phyloP scores from a whole-genome alignment of 2,888 invertebrate genomes.

The Himalopsyche anomala region DNA sequence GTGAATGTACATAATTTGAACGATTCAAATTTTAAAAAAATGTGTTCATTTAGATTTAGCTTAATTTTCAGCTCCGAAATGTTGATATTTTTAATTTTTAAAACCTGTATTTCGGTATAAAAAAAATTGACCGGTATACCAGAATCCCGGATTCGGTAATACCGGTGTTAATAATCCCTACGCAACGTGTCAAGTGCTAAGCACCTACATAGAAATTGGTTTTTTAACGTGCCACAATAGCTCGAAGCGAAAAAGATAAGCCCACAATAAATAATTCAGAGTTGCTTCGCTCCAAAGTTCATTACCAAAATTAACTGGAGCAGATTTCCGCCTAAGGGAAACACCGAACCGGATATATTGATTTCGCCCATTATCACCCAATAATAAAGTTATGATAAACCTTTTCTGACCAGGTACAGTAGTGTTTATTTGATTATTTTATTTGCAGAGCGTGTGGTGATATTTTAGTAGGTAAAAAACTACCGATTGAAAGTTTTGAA shows the following conservation, averaged over 20 bases:
- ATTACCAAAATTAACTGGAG: conserved; percentile 27
- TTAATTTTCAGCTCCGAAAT: too few relatives aligned
- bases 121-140: neutral
- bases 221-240: conserved; percentile 19
- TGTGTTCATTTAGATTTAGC: too few relatives aligned
- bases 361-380: conserved; percentile 39
- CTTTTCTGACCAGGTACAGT: neutral
- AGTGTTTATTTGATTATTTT: too few relatives aligned
- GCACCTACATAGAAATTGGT: conserved; percentile 12
- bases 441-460: too few relatives aligned
- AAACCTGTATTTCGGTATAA: too few relatives aligned
- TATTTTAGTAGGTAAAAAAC: too few relatives aligned
- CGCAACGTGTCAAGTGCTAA: neutral
- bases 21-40: too few relatives aligned
- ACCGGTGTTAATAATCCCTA: neutral
- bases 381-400: neutral
- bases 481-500: too few relatives aligned
- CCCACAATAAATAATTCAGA: conserved; percentile 3
- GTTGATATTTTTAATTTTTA: too few relatives aligned
- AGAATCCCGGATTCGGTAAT: neutral
- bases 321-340: neutral
- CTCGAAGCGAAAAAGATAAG: conserved; percentile 22
- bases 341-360: conserved; percentile 24
- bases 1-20: too few relatives aligned
- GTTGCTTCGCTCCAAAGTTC: conserved; percentile 32